Conservation (phyloP, 2,888 invertebrate species). For the Argynnis bischoffii region DNA sequence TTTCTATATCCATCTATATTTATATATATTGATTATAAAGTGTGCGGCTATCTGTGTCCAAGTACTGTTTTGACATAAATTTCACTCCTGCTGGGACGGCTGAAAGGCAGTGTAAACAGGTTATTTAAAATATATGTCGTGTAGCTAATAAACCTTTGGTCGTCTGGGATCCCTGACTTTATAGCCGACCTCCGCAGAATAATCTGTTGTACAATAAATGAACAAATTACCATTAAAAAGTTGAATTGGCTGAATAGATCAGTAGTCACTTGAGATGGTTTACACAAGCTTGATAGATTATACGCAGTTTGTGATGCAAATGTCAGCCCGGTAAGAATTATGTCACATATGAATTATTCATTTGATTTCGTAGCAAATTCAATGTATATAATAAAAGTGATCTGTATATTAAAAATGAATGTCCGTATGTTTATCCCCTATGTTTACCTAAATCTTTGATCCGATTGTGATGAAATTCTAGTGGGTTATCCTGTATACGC, state of each 20-base stretch:
- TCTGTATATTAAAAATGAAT: no score
- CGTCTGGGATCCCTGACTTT: conserved; percentile 27
- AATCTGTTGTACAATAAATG: conserved; percentile 26
- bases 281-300: neutral
- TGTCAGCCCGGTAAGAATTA: neutral
- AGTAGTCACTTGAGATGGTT: neutral
- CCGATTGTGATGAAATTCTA: no score
- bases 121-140: conserved; percentile 34
- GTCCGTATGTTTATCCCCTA: no score
- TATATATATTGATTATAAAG: neutral
- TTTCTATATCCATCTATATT: no score
- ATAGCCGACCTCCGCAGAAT: conserved; percentile 27
- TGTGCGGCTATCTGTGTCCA: neutral
- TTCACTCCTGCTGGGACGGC: conserved; percentile 9
- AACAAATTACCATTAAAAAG: conserved; percentile 15
- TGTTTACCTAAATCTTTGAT: no score
- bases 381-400: no score
- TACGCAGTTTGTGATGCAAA: conserved; percentile 1
- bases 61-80: conserved; percentile 6
- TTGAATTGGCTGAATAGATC: neutral
- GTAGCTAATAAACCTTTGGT: conserved; percentile 32
- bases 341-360: no score
- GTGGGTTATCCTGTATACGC: no score
- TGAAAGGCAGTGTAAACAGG: conserved; percentile 29
- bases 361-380: no score